phyloP scores from a whole-genome alignment of 2,113 vertebrate species.

The Eulemur rufifrons region DNA sequence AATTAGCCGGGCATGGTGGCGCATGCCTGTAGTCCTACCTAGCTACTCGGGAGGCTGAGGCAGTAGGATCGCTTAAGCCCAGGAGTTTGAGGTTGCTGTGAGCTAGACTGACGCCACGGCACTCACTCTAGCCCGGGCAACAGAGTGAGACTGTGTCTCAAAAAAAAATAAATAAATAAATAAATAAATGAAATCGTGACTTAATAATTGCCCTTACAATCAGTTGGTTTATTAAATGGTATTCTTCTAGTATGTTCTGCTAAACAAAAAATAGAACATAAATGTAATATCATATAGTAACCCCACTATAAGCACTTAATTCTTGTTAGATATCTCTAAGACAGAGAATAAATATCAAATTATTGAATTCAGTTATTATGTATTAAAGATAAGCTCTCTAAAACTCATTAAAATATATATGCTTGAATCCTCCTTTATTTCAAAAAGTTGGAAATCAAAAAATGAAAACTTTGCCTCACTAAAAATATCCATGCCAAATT shows the following conservation, averaged over 20 bases:
- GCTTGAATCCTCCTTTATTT: constrained; percentile 56
- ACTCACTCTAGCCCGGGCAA: too few species aligned
- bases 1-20: too few species aligned
- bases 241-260: background rate
- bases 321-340: constrained; percentile 47
- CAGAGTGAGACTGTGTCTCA: too few species aligned
- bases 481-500: constrained; percentile 62
- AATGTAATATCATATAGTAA: background rate
- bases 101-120: too few species aligned
- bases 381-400: constrained; percentile 57
- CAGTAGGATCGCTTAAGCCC: too few species aligned
- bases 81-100: too few species aligned
- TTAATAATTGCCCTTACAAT: background rate
- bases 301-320: background rate
- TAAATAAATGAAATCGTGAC: background rate
- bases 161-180: too few species aligned
- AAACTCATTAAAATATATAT: constrained; percentile 48
- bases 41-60: too few species aligned
- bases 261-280: background rate
- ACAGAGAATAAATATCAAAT: constrained; percentile 1
- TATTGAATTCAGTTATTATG: constrained; percentile 44
- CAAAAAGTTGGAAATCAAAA: constrained; percentile 38
- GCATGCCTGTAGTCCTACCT: too few species aligned
- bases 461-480: constrained; percentile 47
- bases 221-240: background rate